Evolutionary conservation across 2,797 vertebrate species (phyloP).

Genomic region (Anguilla marmorata): DNA sequence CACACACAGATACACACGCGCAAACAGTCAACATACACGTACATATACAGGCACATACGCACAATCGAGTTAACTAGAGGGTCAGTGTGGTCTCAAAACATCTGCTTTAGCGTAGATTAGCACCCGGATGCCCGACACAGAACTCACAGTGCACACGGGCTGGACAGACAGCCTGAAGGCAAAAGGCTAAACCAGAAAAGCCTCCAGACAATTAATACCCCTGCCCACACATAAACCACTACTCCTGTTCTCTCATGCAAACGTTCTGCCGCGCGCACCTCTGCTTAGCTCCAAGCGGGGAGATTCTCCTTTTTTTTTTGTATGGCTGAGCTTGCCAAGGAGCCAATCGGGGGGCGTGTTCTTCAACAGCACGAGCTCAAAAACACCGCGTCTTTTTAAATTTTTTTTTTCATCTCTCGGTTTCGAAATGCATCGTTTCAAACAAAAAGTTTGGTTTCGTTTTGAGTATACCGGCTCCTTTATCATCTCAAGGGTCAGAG

Average conservation of each 20-base stretch:
- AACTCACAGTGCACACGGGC: no score
- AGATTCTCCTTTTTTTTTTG: not conserved
- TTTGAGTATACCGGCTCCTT: no score
- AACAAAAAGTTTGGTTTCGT: no score
- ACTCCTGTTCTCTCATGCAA: not conserved
- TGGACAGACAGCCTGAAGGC: not conserved
- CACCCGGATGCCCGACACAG: no score
- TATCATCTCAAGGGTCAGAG: not conserved
- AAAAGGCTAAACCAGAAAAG: not conserved
- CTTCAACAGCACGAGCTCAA: not conserved
- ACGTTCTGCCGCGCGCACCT: not conserved
- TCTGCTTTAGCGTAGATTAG: not conserved
- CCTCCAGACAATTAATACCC: not conserved
- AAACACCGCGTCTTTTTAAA: no score
- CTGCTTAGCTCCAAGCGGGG: not conserved
- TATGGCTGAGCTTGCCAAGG: not conserved
- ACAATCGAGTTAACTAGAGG: not conserved
- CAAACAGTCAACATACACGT: not conserved
- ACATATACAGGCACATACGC: not conserved
- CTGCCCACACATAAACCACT: not conserved
- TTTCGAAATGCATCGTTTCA: no score
- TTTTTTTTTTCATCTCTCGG: no score
- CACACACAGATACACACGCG: not conserved
- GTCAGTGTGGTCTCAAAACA: not conserved
- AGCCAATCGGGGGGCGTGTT: not conserved